Evolutionary conservation across 2,113 vertebrate genomes (phyloP).

Genomic region (Mesoclemmys tuberculata): DNA sequence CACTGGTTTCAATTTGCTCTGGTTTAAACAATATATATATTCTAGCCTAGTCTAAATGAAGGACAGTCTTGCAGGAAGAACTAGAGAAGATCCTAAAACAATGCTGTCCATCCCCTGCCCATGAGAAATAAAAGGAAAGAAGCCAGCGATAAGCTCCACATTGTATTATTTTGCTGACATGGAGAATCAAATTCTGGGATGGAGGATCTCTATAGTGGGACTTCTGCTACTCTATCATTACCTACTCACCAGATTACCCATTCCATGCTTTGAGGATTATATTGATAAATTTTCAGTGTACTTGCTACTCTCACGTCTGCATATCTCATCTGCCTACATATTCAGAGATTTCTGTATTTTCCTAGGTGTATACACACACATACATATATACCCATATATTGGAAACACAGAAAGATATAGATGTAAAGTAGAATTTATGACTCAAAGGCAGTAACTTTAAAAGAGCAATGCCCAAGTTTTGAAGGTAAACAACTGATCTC

Average conservation of each 20-base stretch:
- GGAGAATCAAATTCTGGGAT: neutral
- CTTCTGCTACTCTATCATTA: neutral
- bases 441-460: neutral
- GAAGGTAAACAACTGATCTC: neutral
- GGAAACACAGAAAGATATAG: neutral
- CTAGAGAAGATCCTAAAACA: neutral
- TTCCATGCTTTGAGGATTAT: neutral
- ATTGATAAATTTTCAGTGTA: accelerated
- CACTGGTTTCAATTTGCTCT: slow-evolving; percentile 11
- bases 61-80: neutral
- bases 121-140: slow-evolving; percentile 7
- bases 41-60: slow-evolving; percentile 3
- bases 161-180: neutral
- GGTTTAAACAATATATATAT: slow-evolving; percentile 3
- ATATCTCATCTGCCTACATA: neutral
- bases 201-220: neutral
- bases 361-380: neutral
- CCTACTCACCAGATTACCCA: neutral
- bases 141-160: neutral
- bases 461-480: neutral
- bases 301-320: neutral
- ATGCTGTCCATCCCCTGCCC: neutral
- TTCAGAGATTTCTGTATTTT: neutral
- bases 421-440: neutral
- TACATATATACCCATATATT: neutral